These are phyloP conservation scores for Beaufortia kweichowensis DNA, from an alignment of 2,113 vertebrate genomes.

Conservation along the genomic window DNA sequence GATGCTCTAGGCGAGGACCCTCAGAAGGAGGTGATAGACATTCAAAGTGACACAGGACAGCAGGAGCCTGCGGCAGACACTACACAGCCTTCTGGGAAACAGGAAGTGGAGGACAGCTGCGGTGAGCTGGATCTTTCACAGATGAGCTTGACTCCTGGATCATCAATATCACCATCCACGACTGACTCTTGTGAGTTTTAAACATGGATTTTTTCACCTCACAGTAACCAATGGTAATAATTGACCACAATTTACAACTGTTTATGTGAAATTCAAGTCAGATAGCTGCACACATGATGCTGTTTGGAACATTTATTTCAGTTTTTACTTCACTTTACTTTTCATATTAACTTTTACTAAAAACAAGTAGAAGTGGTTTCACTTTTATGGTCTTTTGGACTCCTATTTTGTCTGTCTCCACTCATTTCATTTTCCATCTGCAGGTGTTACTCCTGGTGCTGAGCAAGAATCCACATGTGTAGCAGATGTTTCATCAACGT, in stretches of 20 bases:
- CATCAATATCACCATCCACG: constrained; percentile 88
- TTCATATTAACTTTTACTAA: no score
- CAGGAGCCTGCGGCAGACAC: background rate
- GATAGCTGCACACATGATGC: no score
- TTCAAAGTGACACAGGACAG: background rate
- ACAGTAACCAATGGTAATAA: no score
- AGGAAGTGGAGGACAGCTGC: constrained; percentile 85
- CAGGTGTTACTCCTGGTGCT: constrained; percentile 35
- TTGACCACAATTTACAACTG: background rate
- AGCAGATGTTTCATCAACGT: constrained; percentile 1
- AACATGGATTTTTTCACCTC: constrained; percentile 64
- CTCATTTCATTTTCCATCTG: constrained; percentile 12
- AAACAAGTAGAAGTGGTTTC: no score
- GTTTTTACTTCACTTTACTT: no score
- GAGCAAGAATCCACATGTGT: background rate
- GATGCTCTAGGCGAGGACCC: constrained; percentile 72
- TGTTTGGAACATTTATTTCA: no score
- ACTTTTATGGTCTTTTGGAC: no score
- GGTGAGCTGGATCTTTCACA: constrained; percentile 95
- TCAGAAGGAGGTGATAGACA: constrained; percentile 74
- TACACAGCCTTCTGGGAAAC: constrained; percentile 76
- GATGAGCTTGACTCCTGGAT: constrained; percentile 94
- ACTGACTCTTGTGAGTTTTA: constrained; percentile 91
- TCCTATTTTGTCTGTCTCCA: background rate
- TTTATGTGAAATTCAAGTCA: background rate